Evolutionary conservation across 2,113 vertebrate genomes (phyloP).

Genomic region (Tragelaphus strepsiceros): DNA sequence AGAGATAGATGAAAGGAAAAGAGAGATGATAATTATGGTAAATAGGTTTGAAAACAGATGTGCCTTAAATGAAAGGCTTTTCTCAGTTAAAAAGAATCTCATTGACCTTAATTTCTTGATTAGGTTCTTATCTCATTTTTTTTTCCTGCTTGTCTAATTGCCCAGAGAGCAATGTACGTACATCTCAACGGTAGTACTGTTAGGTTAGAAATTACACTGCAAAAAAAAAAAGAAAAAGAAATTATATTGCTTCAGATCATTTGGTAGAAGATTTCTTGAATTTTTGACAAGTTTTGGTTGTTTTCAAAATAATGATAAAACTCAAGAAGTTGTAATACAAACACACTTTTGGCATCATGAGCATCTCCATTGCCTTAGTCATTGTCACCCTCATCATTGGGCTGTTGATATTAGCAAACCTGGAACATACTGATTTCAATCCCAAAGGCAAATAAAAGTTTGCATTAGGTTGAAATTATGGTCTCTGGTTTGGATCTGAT

Average conservation of each 20-base stretch:
- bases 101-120: neutral
- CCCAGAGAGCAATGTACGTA: neutral
- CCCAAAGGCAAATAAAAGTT: neutral
- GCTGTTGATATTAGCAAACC: neutral
- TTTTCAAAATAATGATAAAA: neutral
- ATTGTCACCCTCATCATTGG: neutral
- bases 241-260: conserved; percentile 21
- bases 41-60: neutral
- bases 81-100: neutral
- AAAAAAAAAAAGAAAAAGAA: neutral
- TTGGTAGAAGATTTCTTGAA: neutral
- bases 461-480: neutral
- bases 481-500: neutral
- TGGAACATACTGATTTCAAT: neutral
- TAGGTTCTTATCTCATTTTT: neutral
- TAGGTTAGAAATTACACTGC: conserved; percentile 29
- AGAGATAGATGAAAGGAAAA: neutral
- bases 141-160: neutral
- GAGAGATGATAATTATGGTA: neutral
- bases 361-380: neutral
- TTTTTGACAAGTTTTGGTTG: neutral
- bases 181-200: neutral
- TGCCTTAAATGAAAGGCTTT: neutral
- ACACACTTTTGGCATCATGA: neutral
- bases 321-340: neutral